These are phyloP conservation scores for Diarsia dahlii DNA, from an alignment of 2,888 invertebrate species.

Conservation along the genomic window DNA sequence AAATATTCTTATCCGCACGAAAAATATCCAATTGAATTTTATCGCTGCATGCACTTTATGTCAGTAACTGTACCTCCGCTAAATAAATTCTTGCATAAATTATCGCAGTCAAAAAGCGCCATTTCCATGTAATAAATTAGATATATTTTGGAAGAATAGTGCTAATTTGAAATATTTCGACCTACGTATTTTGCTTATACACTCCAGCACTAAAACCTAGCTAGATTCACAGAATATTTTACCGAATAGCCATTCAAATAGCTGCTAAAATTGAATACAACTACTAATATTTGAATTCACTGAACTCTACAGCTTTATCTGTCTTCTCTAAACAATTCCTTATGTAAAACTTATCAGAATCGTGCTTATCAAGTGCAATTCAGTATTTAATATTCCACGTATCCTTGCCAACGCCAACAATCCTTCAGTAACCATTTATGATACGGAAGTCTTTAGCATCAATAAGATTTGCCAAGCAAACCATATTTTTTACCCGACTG, in stretches of 20 bases:
- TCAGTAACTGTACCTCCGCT: slow-evolving; percentile 11
- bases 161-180: neutral
- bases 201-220: neutral
- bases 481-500: too few relatives aligned
- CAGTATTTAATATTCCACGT: neutral
- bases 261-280: neutral
- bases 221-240: neutral
- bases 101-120: slow-evolving; percentile 31
- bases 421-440: neutral
- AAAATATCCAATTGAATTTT: slow-evolving; percentile 10
- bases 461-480: neutral
- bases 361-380: neutral
- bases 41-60: neutral
- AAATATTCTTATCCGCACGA: neutral
- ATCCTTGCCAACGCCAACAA: slow-evolving; percentile 5
- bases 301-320: neutral
- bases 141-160: slow-evolving; percentile 34
- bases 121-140: slow-evolving; percentile 33
- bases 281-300: neutral
- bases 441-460: slow-evolving; percentile 3
- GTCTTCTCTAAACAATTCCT: neutral
- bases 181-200: neutral
- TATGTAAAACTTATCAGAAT: neutral
- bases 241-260: neutral
- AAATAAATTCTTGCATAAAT: slow-evolving; percentile 52